phyloP scores from a whole-genome alignment of 2,888 invertebrate genomes.

The Nudaria mundana region DNA sequence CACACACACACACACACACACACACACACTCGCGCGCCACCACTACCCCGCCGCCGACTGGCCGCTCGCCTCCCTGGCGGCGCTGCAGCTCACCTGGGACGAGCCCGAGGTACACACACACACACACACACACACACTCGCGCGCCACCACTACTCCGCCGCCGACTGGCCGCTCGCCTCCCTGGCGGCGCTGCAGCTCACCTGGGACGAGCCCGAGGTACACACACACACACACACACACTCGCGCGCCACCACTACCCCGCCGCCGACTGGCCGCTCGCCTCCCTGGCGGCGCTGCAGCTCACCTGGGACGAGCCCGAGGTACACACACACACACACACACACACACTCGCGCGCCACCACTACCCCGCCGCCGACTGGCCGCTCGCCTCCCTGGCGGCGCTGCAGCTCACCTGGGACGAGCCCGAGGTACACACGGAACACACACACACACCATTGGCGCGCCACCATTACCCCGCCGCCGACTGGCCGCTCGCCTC shows the following conservation, averaged over 20 bases:
- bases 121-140: no score
- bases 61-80: constrained; percentile 89
- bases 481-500: background rate
- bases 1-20: background rate
- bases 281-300: no score
- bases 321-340: no score
- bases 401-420: constrained; percentile 86
- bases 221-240: no score
- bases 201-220: no score
- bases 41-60: constrained; percentile 96
- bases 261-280: constrained; percentile 89
- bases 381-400: constrained; percentile 89
- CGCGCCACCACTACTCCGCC: no score
- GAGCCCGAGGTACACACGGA: constrained; percentile 20
- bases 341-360: constrained; percentile 91
- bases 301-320: no score
- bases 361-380: constrained; percentile 96
- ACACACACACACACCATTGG: background rate
- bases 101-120: background rate
- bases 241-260: constrained; percentile 96
- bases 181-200: no score
- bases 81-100: constrained; percentile 81
- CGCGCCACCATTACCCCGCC: background rate
- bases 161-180: no score
- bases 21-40: constrained; percentile 89